phyloP scores from a whole-genome alignment of 1,140 invertebrate species.

The Drosophila pectinifera region DNA sequence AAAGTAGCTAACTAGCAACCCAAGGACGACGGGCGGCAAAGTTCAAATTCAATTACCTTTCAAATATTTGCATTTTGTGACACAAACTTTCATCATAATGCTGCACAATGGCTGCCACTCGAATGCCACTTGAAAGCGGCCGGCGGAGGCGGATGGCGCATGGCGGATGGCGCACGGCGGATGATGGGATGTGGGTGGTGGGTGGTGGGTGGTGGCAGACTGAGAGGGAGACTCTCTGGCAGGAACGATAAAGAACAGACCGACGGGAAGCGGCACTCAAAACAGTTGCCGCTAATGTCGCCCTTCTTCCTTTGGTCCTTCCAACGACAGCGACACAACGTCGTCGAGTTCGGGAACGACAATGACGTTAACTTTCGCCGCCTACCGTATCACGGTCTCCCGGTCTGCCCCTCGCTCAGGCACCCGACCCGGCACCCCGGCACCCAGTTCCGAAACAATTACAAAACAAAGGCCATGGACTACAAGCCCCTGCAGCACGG shows the following conservation, averaged over 20 bases:
- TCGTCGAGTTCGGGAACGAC: slow-evolving; percentile 52
- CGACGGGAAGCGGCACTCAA: slow-evolving; percentile 78
- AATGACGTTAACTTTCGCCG: slow-evolving; percentile 79
- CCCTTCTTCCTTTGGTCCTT: slow-evolving; percentile 57
- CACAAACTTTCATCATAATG: slow-evolving; percentile 83
- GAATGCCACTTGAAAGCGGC: slow-evolving; percentile 77
- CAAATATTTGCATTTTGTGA: slow-evolving; percentile 84
- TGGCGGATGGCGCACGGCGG: slow-evolving; percentile 4
- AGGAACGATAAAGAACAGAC: slow-evolving; percentile 70
- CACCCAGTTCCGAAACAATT: slow-evolving; percentile 71
- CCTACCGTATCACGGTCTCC: slow-evolving; percentile 60
- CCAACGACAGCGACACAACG: slow-evolving; percentile 52
- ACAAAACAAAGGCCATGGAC: slow-evolving; percentile 72
- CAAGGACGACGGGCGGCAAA: slow-evolving; percentile 66
- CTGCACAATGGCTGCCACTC: slow-evolving; percentile 81
- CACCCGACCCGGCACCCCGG: neutral
- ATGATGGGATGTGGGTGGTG: neutral
- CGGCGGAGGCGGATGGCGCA: slow-evolving; percentile 29
- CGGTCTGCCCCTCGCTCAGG: slow-evolving; percentile 11
- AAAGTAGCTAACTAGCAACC: slow-evolving; percentile 42
- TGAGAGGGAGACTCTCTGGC: slow-evolving; percentile 2
- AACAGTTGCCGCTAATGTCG: slow-evolving; percentile 82
- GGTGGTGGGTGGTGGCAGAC: neutral
- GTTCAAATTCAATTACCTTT: slow-evolving; percentile 84
- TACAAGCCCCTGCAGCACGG: slow-evolving; percentile 27